phyloP scores from a whole-genome alignment of 2,888 invertebrate species.

The Sclerodermus sp. region DNA sequence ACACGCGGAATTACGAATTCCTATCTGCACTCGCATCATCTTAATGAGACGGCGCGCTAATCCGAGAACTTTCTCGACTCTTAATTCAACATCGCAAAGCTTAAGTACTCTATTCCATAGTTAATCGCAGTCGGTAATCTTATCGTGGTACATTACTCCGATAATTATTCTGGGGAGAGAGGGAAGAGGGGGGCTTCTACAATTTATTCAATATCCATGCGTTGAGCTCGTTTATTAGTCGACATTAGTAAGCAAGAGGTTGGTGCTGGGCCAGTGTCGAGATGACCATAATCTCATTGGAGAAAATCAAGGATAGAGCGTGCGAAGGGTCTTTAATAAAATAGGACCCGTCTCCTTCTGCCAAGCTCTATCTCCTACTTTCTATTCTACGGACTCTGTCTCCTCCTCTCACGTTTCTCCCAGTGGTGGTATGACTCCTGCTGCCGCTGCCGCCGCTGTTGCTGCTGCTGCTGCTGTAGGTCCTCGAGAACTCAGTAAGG shows the following conservation, averaged over 20 bases:
- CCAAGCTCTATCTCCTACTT: too few species aligned
- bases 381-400: too few species aligned
- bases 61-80: background rate
- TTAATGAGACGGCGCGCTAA: too few species aligned
- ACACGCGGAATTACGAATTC: too few species aligned
- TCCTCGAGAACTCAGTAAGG: too few species aligned
- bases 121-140: background rate
- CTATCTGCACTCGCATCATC: too few species aligned
- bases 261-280: constrained; percentile 1
- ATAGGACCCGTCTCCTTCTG: background rate
- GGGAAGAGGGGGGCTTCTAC: background rate
- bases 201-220: background rate
- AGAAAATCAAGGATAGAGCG: background rate
- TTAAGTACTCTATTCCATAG: background rate
- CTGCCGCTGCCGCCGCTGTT: too few species aligned
- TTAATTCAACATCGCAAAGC: background rate
- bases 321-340: constrained; percentile 1
- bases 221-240: background rate
- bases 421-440: too few species aligned
- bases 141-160: background rate
- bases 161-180: background rate
- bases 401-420: too few species aligned
- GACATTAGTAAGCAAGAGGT: too few species aligned
- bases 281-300: constrained; percentile 14
- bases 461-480: too few species aligned